These are phyloP conservation scores for Scaptomyza cyrtandrae DNA, from an alignment of 2,888 invertebrate species.

Conservation along the genomic window DNA sequence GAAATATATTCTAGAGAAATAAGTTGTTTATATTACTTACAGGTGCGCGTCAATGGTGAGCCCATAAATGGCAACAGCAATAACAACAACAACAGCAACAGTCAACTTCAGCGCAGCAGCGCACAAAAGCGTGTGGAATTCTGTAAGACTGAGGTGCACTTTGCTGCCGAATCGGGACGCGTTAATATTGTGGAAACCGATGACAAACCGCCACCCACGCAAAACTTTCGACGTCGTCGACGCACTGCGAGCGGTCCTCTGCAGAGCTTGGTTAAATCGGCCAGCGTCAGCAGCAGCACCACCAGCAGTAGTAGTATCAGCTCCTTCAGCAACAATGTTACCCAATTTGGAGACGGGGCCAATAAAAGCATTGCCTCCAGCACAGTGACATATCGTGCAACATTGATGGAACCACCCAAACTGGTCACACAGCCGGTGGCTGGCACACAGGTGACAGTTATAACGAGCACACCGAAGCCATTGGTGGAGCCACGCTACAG, in stretches of 20 bases:
- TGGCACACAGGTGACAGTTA: slow-evolving; percentile 76
- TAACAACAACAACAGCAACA: slow-evolving; percentile 38
- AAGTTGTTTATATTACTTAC: slow-evolving; percentile 35
- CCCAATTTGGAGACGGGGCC: slow-evolving; percentile 87
- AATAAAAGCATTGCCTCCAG: slow-evolving; percentile 67
- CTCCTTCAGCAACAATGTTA: slow-evolving; percentile 65
- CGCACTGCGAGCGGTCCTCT: slow-evolving; percentile 85
- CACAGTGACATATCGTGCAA: slow-evolving; percentile 75
- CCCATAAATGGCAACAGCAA: slow-evolving; percentile 23
- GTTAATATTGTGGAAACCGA: slow-evolving; percentile 95
- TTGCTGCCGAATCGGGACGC: slow-evolving; percentile 93
- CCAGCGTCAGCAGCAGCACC: slow-evolving; percentile 71
- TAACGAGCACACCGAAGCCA: slow-evolving; percentile 73
- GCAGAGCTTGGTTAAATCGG: slow-evolving; percentile 79
- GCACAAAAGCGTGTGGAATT: slow-evolving; percentile 90
- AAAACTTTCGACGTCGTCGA: slow-evolving; percentile 90
- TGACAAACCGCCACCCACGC: slow-evolving; percentile 93
- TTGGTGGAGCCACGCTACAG: slow-evolving; percentile 55
- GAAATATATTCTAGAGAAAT: too few relatives aligned
- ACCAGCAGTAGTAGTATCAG: slow-evolving; percentile 31
- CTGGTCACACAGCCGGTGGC: slow-evolving; percentile 51
- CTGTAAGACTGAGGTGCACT: slow-evolving; percentile 95
- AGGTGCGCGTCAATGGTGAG: slow-evolving; percentile 82
- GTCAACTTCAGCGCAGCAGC: slow-evolving; percentile 57
- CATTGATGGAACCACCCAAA: slow-evolving; percentile 69